phyloP scores from a whole-genome alignment of 2,797 vertebrate genomes.

The Merluccius polli region DNA sequence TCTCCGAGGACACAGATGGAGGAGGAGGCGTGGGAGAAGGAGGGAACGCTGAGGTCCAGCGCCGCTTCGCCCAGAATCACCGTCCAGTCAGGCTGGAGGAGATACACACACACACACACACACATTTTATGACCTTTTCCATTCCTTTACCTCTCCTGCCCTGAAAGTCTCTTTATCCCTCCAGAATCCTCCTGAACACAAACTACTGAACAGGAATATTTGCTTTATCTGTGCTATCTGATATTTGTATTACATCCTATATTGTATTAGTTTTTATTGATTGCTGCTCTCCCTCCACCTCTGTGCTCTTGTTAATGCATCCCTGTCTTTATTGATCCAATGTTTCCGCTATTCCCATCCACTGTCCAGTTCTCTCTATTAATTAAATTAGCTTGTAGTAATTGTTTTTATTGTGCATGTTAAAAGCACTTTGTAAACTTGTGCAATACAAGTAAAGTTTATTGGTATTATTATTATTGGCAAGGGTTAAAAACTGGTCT shows the following conservation, averaged over 20 bases:
- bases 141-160: background rate
- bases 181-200: background rate
- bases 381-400: background rate
- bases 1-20: constrained; percentile 90
- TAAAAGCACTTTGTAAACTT: background rate
- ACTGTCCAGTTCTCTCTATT: background rate
- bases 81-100: constrained; percentile 87
- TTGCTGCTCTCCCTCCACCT: background rate
- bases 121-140: background rate
- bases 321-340: background rate
- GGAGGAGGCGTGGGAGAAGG: constrained; percentile 77
- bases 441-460: background rate
- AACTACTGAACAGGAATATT: background rate
- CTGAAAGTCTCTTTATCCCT: background rate
- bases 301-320: background rate
- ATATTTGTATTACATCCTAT: background rate
- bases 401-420: background rate
- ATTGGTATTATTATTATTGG: background rate
- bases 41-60: constrained; percentile 81
- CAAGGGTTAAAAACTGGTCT: background rate
- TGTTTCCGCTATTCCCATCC: background rate
- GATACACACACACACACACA: constrained; percentile 19
- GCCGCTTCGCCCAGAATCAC: constrained; percentile 92
- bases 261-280: background rate
- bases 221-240: background rate